Evolutionary conservation across 2,888 invertebrate genomes (phyloP).

Genomic region (Eilema caniola): DNA sequence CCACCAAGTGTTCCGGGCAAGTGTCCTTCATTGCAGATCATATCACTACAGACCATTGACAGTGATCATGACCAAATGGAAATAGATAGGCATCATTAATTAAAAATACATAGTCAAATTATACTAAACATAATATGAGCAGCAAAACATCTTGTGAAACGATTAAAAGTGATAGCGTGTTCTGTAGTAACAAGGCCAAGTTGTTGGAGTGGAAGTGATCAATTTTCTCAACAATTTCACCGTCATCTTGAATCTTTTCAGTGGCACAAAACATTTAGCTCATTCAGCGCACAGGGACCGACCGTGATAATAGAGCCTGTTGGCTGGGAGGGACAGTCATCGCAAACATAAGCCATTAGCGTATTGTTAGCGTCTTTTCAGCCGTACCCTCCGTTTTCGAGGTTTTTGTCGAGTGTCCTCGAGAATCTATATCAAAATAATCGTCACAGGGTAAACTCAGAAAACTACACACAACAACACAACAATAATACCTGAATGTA

Average conservation of each 20-base stretch:
- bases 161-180: constrained; percentile 59
- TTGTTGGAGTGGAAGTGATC: constrained; percentile 82
- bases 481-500: not conserved
- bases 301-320: constrained; percentile 81
- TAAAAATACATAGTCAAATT: not conserved
- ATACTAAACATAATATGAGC: not conserved
- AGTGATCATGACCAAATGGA: not conserved
- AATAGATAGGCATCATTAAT: not conserved
- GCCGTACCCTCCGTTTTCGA: constrained; percentile 68
- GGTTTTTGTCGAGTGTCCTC: constrained; percentile 64
- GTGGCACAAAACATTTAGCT: constrained; percentile 84
- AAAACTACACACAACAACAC: not conserved
- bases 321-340: constrained; percentile 80
- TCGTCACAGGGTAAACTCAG: constrained; percentile 28
- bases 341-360: constrained; percentile 85
- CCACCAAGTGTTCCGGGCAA: not conserved
- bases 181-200: constrained; percentile 69
- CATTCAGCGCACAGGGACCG: constrained; percentile 82
- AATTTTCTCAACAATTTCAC: constrained; percentile 86
- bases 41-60: not conserved
- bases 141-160: constrained; percentile 33
- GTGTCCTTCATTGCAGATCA: not conserved
- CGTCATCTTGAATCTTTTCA: constrained; percentile 85
- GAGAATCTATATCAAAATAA: constrained; percentile 58
- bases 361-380: constrained; percentile 81